phyloP scores from a whole-genome alignment of 1,140 invertebrate genomes.

The Leptoteleia sp. region DNA sequence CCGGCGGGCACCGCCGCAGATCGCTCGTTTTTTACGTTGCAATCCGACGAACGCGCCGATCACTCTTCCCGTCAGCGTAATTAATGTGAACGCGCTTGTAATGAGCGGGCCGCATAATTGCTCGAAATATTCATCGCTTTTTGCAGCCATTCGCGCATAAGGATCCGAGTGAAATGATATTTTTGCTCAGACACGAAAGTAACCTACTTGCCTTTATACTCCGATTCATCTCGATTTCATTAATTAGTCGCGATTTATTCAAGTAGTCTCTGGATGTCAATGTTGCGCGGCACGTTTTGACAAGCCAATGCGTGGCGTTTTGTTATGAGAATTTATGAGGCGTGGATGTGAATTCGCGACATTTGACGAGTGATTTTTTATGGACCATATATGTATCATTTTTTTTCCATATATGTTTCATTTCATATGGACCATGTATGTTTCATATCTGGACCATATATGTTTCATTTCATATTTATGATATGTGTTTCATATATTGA shows the following conservation, averaged over 20 bases:
- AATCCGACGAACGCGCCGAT: slow-evolving; percentile 2
- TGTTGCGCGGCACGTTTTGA: too few relatives aligned
- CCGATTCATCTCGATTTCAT: slow-evolving; percentile 55
- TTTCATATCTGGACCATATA: too few relatives aligned
- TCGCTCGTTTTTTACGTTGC: slow-evolving; percentile 4
- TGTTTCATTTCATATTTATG: too few relatives aligned
- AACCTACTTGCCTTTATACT: slow-evolving; percentile 52
- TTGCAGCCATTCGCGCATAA: slow-evolving; percentile 55
- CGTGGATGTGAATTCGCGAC: too few relatives aligned
- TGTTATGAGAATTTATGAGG: slow-evolving; percentile 35
- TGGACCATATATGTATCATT: too few relatives aligned
- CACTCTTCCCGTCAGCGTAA: slow-evolving; percentile 12
- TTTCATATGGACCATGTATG: too few relatives aligned
- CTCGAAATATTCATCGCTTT: slow-evolving; percentile 20
- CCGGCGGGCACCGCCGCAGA: too few relatives aligned
- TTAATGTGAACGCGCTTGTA: slow-evolving; percentile 16
- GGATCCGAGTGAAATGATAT: slow-evolving; percentile 63
- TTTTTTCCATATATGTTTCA: too few relatives aligned
- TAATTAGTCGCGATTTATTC: slow-evolving; percentile 56
- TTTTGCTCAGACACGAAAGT: slow-evolving; percentile 48
- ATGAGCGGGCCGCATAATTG: slow-evolving; percentile 24
- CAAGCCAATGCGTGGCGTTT: too few relatives aligned
- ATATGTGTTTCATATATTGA: too few relatives aligned
- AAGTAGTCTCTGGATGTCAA: too few relatives aligned
- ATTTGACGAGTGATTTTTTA: too few relatives aligned